Evolutionary conservation across 1,140 invertebrate species (phyloP).

Genomic region (Wasmannia auropunctata): DNA sequence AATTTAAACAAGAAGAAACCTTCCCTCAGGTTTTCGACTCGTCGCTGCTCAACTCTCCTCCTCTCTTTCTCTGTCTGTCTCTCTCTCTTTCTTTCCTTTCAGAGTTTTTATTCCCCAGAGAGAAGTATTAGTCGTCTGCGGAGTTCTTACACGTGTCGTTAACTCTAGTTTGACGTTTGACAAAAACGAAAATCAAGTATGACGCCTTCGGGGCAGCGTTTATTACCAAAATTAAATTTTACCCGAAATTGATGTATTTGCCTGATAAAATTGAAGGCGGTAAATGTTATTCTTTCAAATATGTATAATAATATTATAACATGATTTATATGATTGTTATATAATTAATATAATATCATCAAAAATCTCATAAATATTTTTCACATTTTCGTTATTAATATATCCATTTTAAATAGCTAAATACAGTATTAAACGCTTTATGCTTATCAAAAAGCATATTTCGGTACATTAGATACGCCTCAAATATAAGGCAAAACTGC

Average conservation of each 20-base stretch:
- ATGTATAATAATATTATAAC: not conserved
- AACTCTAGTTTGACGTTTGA: constrained; percentile 55
- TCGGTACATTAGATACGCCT: not conserved
- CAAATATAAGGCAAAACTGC: not conserved
- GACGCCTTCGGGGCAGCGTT: not conserved
- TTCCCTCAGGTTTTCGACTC: constrained; percentile 34
- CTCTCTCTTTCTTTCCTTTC: not conserved
- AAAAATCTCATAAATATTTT: not conserved
- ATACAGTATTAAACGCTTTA: not conserved
- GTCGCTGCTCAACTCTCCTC: not conserved
- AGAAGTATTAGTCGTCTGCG: constrained; percentile 24
- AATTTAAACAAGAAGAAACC: constrained; percentile 70
- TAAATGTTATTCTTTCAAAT: not conserved
- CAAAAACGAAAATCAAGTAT: constrained; percentile 50
- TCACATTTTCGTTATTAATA: not conserved
- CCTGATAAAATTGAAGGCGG: not conserved
- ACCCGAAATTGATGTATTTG: not conserved
- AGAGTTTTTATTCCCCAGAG: constrained; percentile 9
- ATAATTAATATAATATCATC: not conserved
- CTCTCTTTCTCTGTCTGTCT: not conserved
- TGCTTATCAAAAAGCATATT: not conserved
- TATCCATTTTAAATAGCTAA: not conserved
- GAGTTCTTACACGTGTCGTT: constrained; percentile 32
- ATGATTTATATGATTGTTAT: not conserved
- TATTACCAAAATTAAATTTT: not conserved